Evolutionary conservation across 2,888 invertebrate genomes (phyloP).

Genomic region (Ellobium chinense): DNA sequence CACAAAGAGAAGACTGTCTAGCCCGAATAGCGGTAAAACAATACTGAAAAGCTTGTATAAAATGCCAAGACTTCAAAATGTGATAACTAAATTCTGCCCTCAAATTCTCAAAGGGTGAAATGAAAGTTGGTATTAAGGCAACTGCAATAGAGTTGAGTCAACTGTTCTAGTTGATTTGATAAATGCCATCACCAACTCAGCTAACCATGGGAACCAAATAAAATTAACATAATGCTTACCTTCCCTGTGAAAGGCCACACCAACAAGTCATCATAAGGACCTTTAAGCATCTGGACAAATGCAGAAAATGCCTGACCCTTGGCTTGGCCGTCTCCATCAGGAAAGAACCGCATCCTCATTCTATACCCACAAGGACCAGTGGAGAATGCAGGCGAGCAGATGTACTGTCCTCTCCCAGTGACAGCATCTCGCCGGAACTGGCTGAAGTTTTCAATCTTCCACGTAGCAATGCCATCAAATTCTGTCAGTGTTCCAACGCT

Average conservation of each 20-base stretch:
- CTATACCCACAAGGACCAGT: slow-evolving; percentile 74
- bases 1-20: too few relatives aligned
- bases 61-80: too few relatives aligned
- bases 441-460: slow-evolving; percentile 71
- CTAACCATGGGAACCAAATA: not conserved
- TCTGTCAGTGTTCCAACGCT: slow-evolving; percentile 10
- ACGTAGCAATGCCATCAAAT: slow-evolving; percentile 69
- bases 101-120: too few relatives aligned
- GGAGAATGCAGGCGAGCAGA: slow-evolving; percentile 75
- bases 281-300: slow-evolving; percentile 76
- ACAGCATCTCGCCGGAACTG: slow-evolving; percentile 68
- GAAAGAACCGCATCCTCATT: slow-evolving; percentile 74
- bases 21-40: too few relatives aligned
- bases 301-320: slow-evolving; percentile 73
- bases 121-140: too few relatives aligned
- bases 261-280: slow-evolving; percentile 73
- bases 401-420: slow-evolving; percentile 36
- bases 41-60: too few relatives aligned
- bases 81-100: too few relatives aligned
- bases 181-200: too few relatives aligned
- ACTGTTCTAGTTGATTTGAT: too few relatives aligned
- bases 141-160: too few relatives aligned
- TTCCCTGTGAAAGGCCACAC: slow-evolving; percentile 75
- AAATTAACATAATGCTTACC: slow-evolving; percentile 64
- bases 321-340: slow-evolving; percentile 77